Evolutionary conservation across 2,888 invertebrate genomes (phyloP), one percentile per base, ranked within the genome.

Genomic region (Harpalus rufipes): DNA sequence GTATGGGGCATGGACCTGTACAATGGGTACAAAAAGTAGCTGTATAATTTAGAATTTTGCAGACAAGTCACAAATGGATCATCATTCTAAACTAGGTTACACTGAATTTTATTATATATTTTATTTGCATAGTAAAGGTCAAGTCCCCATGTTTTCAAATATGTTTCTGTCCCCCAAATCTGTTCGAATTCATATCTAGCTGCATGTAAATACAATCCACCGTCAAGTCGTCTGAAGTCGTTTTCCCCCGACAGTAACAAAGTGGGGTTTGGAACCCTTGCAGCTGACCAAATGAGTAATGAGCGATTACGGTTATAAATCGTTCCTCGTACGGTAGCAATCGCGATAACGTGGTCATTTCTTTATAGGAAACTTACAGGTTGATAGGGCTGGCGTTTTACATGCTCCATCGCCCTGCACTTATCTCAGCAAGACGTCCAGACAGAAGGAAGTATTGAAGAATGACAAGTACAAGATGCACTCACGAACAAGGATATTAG

Each of bases 201-300:
- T 51, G 44, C 44, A 51, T 51, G 44, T 51, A 51, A 51, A 51
- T 51, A 51, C 12, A 68, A 63, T 63, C 68, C 14, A 68, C 10
- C 68, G 25, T 32, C 39, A 51, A 8, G 44, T 51, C 10, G 44
- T 68, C 10, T 21, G 32, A n/a, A 68, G 32, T 68, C 32, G 32
- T 68, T 32, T 68, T 68, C 25, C 32, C 39, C 14, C 63, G 18
- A 59, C 59, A 59, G 16, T 59, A 59, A 51, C 44, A 51, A 51
- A 51, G 44, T 51, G 44, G 44, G 44, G 44, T 51, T 8, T 51
- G 44, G 44, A 51, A 51, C 44, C 44, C 44, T 51, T 51, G 44
- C 84, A 84, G 80, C 68, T 85, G 85, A 80, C 85, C 85, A 76
- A 68, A 85, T 85, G 85, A 85, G 80, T 80, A 85, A 85, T 85